Conservation (phyloP, 2,113 vertebrate species). For the Plotosus lineatus region DNA sequence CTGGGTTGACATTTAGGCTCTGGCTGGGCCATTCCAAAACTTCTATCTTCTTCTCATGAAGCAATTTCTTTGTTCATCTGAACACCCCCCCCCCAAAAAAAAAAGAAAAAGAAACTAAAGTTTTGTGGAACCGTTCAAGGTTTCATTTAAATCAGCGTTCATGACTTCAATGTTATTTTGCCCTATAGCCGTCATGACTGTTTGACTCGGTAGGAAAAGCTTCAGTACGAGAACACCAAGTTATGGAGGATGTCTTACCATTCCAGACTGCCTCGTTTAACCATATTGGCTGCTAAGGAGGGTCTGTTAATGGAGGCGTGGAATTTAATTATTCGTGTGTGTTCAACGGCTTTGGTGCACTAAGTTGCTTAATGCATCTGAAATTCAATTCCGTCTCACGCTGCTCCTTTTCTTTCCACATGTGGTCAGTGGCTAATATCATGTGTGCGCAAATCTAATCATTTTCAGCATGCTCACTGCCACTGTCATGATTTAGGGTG, state of each 20-base stretch:
- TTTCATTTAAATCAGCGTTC: neutral
- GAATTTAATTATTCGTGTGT: slow-evolving; percentile 33
- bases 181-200: slow-evolving; percentile 28
- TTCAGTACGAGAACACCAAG: slow-evolving; percentile 26
- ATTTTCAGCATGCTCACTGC: too few species aligned
- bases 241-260: slow-evolving; percentile 36
- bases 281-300: slow-evolving; percentile 35
- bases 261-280: slow-evolving; percentile 20
- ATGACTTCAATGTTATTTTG: slow-evolving; percentile 29
- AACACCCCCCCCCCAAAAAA: too few species aligned
- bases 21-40: too few species aligned
- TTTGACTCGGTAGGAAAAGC: slow-evolving; percentile 33
- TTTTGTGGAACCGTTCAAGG: too few species aligned
- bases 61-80: too few species aligned
- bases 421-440: neutral
- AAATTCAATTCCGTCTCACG: slow-evolving; percentile 8
- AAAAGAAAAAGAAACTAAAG: neutral
- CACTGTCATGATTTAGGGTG: too few species aligned
- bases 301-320: slow-evolving; percentile 26
- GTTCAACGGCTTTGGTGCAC: neutral
- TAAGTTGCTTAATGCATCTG: slow-evolving; percentile 19
- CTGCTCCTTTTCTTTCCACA: neutral
- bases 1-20: too few species aligned
- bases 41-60: too few species aligned
- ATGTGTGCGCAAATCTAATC: too few species aligned